These are phyloP conservation scores for Oreochromis mossambicus DNA, from an alignment of 2,797 vertebrate genomes.

Conservation along the genomic window DNA sequence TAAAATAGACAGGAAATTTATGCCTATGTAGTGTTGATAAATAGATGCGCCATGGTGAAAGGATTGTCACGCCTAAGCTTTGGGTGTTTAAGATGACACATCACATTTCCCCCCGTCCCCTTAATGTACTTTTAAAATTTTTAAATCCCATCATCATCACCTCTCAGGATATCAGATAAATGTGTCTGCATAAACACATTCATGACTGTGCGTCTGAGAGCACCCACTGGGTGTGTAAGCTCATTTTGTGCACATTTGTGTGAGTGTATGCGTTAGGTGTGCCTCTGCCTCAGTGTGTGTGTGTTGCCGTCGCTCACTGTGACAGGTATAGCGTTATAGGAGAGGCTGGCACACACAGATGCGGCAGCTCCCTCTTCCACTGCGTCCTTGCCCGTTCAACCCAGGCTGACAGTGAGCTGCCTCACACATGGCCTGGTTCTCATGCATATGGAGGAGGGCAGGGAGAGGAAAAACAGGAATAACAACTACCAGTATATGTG, in stretches of 20 bases:
- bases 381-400: constrained; percentile 72
- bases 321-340: constrained; percentile 58
- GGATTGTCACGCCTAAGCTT: constrained; percentile 32
- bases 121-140: constrained; percentile 55
- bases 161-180: constrained; percentile 15
- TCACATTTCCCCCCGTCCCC: constrained; percentile 30
- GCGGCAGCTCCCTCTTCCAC: constrained; percentile 27
- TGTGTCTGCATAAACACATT: neutral
- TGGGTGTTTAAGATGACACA: constrained; percentile 52
- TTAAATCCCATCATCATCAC: constrained; percentile 50
- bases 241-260: neutral
- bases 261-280: neutral
- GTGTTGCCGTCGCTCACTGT: constrained; percentile 46
- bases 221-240: neutral
- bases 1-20: constrained; percentile 11
- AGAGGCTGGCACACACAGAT: constrained; percentile 14
- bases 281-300: neutral
- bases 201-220: neutral
- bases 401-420: constrained; percentile 71
- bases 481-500: constrained; percentile 50
- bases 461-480: constrained; percentile 57
- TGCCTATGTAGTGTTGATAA: constrained; percentile 18
- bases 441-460: constrained; percentile 77
- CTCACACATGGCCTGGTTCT: constrained; percentile 67
- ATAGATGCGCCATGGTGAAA: constrained; percentile 8